Conservation (phyloP, 2,797 vertebrate genomes). For the Falco cherrug region DNA sequence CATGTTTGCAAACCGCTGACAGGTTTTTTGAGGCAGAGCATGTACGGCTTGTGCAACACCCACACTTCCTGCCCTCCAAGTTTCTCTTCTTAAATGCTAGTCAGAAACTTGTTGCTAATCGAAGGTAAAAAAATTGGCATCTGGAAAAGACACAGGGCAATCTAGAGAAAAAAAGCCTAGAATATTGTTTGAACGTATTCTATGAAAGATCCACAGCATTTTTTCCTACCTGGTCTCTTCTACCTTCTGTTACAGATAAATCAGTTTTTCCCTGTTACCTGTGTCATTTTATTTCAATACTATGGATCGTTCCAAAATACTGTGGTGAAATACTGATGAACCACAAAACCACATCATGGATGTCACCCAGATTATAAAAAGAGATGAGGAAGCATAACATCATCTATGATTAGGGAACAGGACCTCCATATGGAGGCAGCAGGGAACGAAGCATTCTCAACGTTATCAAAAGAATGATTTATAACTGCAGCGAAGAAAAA, state of each 20-base stretch:
- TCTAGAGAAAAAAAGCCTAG: background rate
- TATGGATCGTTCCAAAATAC: background rate
- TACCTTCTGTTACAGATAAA: background rate
- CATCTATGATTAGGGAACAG: background rate
- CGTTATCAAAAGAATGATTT: background rate
- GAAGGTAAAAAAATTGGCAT: background rate
- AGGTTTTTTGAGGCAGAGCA: slow-evolving; percentile 61
- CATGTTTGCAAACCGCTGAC: slow-evolving; percentile 65
- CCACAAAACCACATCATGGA: background rate
- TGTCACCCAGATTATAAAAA: background rate
- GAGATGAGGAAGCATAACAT: background rate
- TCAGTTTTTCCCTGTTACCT: background rate
- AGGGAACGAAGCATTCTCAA: background rate
- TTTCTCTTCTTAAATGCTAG: background rate
- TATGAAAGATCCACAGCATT: fast-evolving
- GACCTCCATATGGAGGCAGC: background rate
- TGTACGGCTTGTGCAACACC: background rate
- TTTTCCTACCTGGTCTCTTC: background rate
- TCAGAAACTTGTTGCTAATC: background rate
- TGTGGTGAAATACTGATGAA: background rate
- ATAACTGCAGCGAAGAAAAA: background rate
- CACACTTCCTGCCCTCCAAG: background rate
- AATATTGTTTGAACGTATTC: background rate
- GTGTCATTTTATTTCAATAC: background rate
- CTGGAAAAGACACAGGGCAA: background rate